phyloP scores from a whole-genome alignment of 2,888 invertebrate species.

The Tridacna crocea region DNA sequence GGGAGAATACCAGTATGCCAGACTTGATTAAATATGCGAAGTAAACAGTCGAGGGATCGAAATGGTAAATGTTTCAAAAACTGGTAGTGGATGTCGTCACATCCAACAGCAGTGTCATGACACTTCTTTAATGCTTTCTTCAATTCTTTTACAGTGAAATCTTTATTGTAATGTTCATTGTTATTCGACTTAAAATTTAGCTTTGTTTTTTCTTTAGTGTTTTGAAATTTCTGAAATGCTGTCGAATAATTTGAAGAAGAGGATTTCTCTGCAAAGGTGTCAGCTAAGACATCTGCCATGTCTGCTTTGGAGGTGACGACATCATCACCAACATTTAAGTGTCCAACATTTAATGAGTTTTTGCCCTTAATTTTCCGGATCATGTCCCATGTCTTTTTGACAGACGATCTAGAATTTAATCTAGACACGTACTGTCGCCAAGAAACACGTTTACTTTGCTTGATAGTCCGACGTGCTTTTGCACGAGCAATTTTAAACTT shows the following conservation, averaged over 20 bases:
- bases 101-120: too few relatives aligned
- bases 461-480: neutral
- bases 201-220: neutral
- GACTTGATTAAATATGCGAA: neutral
- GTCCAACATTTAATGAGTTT: neutral
- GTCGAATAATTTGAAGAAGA: neutral
- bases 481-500: conserved; percentile 13
- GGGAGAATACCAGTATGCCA: neutral
- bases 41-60: neutral
- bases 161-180: neutral
- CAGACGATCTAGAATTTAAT: conserved; percentile 16
- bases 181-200: neutral
- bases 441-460: too few relatives aligned
- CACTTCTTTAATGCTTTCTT: neutral
- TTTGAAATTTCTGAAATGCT: neutral
- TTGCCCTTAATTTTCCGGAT: neutral
- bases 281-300: neutral
- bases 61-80: neutral
- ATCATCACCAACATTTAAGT: neutral
- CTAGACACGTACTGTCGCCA: neutral
- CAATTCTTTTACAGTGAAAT: neutral
- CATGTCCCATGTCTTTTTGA: neutral
- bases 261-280: neutral
- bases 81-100: neutral
- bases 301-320: neutral